Evolutionary conservation across 1,140 invertebrate genomes (phyloP).

Genomic region (Pachypeltis micranthus): DNA sequence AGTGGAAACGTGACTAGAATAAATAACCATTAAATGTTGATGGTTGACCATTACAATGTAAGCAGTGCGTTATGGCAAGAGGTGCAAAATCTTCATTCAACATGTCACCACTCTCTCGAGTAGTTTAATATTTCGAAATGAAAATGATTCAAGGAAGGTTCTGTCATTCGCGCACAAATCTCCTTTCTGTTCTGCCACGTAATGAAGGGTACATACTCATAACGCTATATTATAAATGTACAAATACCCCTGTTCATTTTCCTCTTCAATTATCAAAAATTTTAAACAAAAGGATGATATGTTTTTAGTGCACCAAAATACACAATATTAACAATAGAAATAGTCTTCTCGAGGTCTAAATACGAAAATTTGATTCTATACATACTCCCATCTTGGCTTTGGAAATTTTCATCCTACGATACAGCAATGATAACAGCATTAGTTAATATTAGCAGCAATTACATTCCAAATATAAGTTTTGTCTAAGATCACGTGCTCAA

Average conservation of each 20-base stretch:
- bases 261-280: slow-evolving; percentile 4
- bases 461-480: slow-evolving; percentile 6
- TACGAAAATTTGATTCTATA: background rate
- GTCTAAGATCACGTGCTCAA: slow-evolving; percentile 14
- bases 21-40: too few relatives aligned
- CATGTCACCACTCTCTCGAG: too few relatives aligned
- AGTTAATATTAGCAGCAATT: background rate
- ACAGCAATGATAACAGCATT: slow-evolving; percentile 19
- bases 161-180: background rate
- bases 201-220: background rate
- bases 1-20: too few relatives aligned
- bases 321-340: slow-evolving; percentile 2
- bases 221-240: background rate
- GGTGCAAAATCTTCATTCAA: too few relatives aligned
- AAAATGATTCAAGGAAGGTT: background rate
- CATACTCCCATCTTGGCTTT: background rate
- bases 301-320: slow-evolving; percentile 9
- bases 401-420: slow-evolving; percentile 17
- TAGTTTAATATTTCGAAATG: background rate
- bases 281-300: slow-evolving; percentile 19
- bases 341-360: slow-evolving; percentile 10
- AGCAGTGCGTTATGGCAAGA: too few relatives aligned
- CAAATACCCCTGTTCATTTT: background rate
- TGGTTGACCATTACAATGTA: too few relatives aligned
- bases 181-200: background rate